Evolutionary conservation across 2,113 vertebrate genomes (phyloP), one percentile per base, ranked within the genome.

Genomic region (Thymallus thymallus): DNA sequence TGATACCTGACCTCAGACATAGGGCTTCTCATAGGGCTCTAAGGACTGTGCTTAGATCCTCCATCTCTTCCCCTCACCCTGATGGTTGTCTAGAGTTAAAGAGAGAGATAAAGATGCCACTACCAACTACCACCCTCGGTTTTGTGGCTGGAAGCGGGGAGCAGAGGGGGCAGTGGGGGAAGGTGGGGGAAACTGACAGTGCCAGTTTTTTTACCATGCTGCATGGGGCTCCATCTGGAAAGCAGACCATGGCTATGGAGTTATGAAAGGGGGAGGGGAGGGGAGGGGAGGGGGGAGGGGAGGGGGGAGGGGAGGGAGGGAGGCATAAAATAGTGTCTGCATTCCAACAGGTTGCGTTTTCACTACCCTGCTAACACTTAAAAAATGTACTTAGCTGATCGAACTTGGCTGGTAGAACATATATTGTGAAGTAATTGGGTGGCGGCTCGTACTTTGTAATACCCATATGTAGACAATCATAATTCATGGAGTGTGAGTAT

Each of bases 171-270:
- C 7, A n/a, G 18, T 10, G 7, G 22, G 58, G 7, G 58, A 10
- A 41, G 35, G 35, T 51, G 46, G 46, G 16, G 48, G 48, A 13
- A 5, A 51, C 48, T 51, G 16, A 18, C 14, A 3, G 79, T 82
- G 76, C 74, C 76, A 68, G 76, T 74, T 74, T 71, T 68, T 51
- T 51, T 4, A 51, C 12, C 48, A 18, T 51, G 48, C 16, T 51
- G 48, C 48, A 51, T 51, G 48, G 48, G 5, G 58, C 71, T 74
- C 75, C 84, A 85, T 85, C 84, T 83, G 84, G 78, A 73, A 48
- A 71, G 68, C 83, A 85, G 83, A 82, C 71, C 24, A 26, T 60
- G 69, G 71, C n/a, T 51, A 41, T 41, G 22, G 61, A 10, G 5
- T 63, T 23, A 12, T 6, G 22, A 23, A n/a, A 5, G 22, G 22